Base-by-base conservation (phyloP, 2,113 vertebrate genomes). In the Lethenteron reissneri region DNA sequence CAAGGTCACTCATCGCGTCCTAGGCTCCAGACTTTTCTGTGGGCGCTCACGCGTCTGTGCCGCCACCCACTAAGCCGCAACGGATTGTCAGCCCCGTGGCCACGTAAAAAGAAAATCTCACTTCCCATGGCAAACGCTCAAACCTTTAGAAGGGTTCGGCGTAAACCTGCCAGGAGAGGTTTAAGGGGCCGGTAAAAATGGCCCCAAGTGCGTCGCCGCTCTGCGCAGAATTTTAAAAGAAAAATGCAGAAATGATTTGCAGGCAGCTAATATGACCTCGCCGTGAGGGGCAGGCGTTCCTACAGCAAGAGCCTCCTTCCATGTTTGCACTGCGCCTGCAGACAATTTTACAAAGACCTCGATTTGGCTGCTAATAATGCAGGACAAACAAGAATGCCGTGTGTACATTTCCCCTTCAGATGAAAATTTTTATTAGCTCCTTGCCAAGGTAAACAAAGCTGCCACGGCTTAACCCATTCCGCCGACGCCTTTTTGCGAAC, bases 331-430 rank as follows among this genome's bases (percentile, higher is more conserved):
- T 68, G 64, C 25, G 64, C 9, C n/a, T 68, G 64, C 64, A 68
- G 64, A 68, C 64, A 68, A 68, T 68, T 68, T 68, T 68, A 68
- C 64, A 68, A 68, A 68, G 64, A 41, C 64, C 64, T 25, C 64
- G 64, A 17, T n/a, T 25, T 25, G 8, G 64, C 25, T n/a, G 64
- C 64, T 68, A 68, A 68, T 68, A 68, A 68, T 68, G 64, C 64
- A 68, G 10, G 64, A 68, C 64, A 68, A 68, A 68, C 64, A 68
- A 68, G 64, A 68, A 68, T 68, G 64, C 10, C 25, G 64, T 68
- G 64, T 68, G 64, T 25, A 68, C 64, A 17, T 25, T 68, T 68
- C 25, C 64, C 64, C 64, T 25, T 25, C 25, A n/a, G 25, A 25
- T 17, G n/a, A 25, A 68, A 68, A 68, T 68, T 68, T 68, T 68